Base-by-base conservation (phyloP, 2,888 invertebrate species). In the Malachius bipustulatus region DNA sequence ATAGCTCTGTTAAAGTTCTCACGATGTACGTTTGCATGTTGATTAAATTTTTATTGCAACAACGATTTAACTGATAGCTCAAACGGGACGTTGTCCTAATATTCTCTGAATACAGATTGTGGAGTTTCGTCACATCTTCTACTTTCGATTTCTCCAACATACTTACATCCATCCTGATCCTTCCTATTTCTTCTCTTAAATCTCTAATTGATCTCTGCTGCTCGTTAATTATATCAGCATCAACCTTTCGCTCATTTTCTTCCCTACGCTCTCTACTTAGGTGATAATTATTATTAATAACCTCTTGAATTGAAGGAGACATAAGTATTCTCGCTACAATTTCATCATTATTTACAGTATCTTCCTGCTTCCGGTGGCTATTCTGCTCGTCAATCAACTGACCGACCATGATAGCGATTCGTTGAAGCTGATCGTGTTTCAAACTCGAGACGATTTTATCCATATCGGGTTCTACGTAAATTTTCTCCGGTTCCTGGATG, bases 111-210 rank as follows among this genome's bases (percentile, higher is more conserved):
- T 49, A 32, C 67, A 44, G 41, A 3, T 39, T 13, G 9, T 50
- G 28, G 9, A 51, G 35, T 14, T 30, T 45, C 13, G 26, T 37
- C 15, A 49, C 34, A 35, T 47, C 45, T 12, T 43, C 43, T 6
- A 40, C 41, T 26, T 40, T 44, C 16, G 33, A 39, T 30, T 38
- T 41, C 24, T 52, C 66, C 34, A 70, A 57, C 34, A 67, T 65
- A 0, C 64, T 58, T 4, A 73, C 55, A 41, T 73, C 69, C 4
- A 65, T 57, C 47, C 73, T 71, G 38, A 77, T 67, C 38, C 61
- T 62, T 26, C 67, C 66, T 3, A 78, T 62, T 44, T 72, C 70
- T 9, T 46, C 41, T 30, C 43, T 44, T 13, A 57, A 40, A 14
- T 39, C 46, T 24, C 49, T 39, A 28, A 56, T 51, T 14, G 49